Conservation (phyloP, 2,888 invertebrate genomes). For the Gibbula magus region DNA sequence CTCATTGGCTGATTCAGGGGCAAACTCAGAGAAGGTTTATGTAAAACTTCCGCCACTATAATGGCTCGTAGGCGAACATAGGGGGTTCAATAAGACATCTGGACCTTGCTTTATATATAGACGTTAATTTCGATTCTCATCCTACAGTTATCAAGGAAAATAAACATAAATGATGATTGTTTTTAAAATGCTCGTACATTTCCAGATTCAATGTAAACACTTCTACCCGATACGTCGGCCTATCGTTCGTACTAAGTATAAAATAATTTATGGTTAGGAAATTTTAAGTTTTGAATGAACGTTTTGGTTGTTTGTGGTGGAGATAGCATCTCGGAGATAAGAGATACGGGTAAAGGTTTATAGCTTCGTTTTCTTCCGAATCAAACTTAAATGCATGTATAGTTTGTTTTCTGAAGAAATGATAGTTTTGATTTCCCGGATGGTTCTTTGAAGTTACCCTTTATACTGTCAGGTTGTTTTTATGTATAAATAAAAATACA, state of each 20-base stretch:
- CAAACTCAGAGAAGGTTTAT: constrained; percentile 2
- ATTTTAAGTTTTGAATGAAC: neutral
- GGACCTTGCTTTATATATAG: neutral
- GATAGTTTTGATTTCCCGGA: too few species aligned
- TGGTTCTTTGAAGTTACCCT: too few species aligned
- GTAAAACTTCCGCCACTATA: constrained; percentile 1
- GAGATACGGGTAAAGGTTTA: too few species aligned
- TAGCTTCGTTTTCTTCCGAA: too few species aligned
- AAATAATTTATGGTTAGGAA: neutral
- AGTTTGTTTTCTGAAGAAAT: too few species aligned
- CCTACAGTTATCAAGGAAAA: neutral
- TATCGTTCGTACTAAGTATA: neutral
- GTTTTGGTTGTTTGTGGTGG: too few species aligned
- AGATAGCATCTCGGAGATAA: too few species aligned
- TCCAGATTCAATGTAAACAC: neutral
- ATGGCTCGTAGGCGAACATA: neutral
- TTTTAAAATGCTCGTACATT: neutral
- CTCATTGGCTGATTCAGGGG: neutral
- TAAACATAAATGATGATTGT: neutral
- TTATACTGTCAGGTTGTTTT: too few species aligned
- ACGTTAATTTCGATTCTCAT: neutral
- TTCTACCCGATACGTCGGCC: neutral
- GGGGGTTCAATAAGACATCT: constrained; percentile 7
- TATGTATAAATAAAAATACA: too few species aligned
- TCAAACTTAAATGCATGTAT: too few species aligned